phyloP scores from a whole-genome alignment of 2,888 invertebrate species.

The Spilarctia lutea region DNA sequence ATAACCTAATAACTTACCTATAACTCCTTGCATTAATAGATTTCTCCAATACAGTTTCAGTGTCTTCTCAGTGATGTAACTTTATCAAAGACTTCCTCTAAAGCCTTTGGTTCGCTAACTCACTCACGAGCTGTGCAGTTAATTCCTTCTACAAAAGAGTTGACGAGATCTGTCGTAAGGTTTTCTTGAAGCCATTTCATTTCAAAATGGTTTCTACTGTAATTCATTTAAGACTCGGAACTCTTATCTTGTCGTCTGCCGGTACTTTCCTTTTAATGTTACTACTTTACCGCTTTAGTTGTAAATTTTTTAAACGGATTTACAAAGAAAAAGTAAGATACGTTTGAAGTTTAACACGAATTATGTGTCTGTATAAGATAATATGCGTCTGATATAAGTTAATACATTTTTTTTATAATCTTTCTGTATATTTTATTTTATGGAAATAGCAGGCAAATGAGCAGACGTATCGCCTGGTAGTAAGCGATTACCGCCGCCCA shows the following conservation, averaged over 20 bases:
- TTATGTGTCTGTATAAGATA: no score
- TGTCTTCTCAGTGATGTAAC: not conserved
- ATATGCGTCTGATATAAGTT: no score
- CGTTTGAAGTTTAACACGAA: not conserved
- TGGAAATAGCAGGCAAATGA: no score
- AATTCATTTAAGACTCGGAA: conserved; percentile 49
- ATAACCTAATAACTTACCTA: not conserved
- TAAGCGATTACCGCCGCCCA: no score
- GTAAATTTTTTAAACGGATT: conserved; percentile 17
- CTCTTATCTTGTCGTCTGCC: conserved; percentile 39
- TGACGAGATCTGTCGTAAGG: conserved; percentile 39
- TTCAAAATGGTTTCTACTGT: conserved; percentile 43
- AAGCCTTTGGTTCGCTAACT: not conserved
- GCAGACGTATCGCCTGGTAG: no score
- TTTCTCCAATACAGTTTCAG: not conserved
- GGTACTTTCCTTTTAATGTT: conserved; percentile 37
- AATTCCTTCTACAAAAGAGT: conserved; percentile 46
- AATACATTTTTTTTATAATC: no score
- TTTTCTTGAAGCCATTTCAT: conserved; percentile 39
- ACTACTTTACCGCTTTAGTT: conserved; percentile 23
- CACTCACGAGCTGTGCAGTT: conserved; percentile 24
- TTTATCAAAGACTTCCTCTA: not conserved
- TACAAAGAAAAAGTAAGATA: not conserved
- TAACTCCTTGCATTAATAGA: not conserved
- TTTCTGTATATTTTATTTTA: no score